Evolutionary conservation across 2,113 vertebrate genomes (phyloP).

Genomic region (Phrynosoma platyrhinos): DNA sequence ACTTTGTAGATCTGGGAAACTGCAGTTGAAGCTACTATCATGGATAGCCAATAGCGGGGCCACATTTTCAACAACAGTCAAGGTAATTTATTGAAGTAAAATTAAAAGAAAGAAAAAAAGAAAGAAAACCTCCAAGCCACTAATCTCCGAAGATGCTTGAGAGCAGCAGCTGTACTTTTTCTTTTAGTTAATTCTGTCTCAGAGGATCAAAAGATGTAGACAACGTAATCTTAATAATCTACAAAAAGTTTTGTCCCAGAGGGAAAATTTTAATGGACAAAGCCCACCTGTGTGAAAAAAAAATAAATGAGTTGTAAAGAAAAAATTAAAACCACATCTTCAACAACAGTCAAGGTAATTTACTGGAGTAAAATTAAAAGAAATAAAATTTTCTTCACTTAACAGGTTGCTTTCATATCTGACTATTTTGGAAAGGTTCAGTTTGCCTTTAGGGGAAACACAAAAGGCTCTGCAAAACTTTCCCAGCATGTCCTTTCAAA

Average conservation of each 20-base stretch:
- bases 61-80: no score
- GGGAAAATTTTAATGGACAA: slow-evolving; percentile 1
- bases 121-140: background rate
- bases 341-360: background rate
- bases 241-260: background rate
- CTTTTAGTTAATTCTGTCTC: background rate
- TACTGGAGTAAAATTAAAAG: background rate
- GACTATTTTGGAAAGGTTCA: background rate
- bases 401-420: background rate
- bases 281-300: background rate
- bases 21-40: no score
- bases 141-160: background rate
- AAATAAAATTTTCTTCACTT: slow-evolving; percentile 6
- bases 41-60: no score
- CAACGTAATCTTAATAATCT: background rate
- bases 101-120: no score
- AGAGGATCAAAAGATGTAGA: background rate
- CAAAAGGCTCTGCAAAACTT: background rate
- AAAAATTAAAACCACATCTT: slow-evolving; percentile 4
- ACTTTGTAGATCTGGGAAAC: no score
- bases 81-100: no score
- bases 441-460: background rate
- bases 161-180: background rate
- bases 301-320: slow-evolving; percentile 4
- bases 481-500: background rate